Evolutionary conservation across 64 coral and sea anemone genomes (phyloP).

Genomic region (Pocillopora damicornis): DNA sequence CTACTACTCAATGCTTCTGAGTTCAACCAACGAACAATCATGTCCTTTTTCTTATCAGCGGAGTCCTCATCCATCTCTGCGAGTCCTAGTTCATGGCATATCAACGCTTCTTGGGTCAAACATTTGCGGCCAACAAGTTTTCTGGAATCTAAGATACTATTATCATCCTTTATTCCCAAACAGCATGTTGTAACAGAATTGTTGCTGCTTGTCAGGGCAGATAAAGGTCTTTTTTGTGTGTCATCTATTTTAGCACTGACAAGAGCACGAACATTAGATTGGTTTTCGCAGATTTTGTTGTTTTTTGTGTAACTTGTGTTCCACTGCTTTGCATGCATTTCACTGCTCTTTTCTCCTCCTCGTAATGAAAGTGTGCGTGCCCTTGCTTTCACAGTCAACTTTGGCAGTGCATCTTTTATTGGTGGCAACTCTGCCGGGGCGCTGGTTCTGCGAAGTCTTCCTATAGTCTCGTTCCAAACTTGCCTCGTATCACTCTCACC

Average conservation of each 20-base stretch:
- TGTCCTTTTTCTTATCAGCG: not conserved
- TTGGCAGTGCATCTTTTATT: not conserved
- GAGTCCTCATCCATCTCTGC: not conserved
- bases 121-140: not conserved
- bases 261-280: not conserved
- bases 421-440: not conserved
- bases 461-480: not conserved
- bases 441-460: not conserved
- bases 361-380: not conserved
- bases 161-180: not conserved
- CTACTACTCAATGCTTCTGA: not conserved
- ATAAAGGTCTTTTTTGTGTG: not conserved
- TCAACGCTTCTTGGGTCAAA: not conserved
- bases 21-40: conserved; percentile 8
- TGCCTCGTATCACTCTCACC: not conserved
- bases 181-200: not conserved
- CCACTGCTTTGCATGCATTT: not conserved
- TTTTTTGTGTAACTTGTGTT: not conserved
- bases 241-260: not conserved
- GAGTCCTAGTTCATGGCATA: not conserved
- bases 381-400: not conserved
- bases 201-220: not conserved
- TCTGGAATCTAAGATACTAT: not conserved
- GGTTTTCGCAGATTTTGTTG: not conserved
- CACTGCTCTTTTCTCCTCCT: not conserved